These are phyloP conservation scores for Athene cunicularia DNA, from an alignment of 2,113 vertebrate genomes.

Conservation along the genomic window DNA sequence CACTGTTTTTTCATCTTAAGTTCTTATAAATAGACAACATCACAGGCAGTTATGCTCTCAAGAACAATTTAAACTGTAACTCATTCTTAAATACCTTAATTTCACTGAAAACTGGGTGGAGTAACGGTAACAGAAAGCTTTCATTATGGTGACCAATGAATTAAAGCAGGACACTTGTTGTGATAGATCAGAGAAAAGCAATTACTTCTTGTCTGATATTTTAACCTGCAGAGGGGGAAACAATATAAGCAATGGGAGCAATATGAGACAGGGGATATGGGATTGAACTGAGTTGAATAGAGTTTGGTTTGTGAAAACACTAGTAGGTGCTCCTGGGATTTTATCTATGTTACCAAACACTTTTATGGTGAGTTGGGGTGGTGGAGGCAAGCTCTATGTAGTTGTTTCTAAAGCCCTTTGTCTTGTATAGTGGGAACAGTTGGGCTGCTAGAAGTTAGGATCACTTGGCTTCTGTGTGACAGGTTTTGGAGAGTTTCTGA, in stretches of 20 bases:
- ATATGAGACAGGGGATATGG: background rate
- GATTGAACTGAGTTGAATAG: no score
- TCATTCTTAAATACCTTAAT: background rate
- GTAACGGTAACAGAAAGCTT: background rate
- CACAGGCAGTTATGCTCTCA: background rate
- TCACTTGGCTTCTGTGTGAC: background rate
- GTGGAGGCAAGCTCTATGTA: rapidly evolving
- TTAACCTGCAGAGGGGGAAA: background rate
- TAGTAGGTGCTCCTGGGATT: rapidly evolving
- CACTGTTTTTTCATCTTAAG: background rate
- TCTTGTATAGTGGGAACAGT: rapidly evolving
- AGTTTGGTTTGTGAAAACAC: rapidly evolving
- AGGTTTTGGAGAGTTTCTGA: background rate
- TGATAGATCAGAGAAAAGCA: background rate
- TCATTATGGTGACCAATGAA: background rate
- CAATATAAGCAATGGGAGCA: background rate
- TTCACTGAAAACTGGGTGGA: background rate
- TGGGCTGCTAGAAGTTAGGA: background rate
- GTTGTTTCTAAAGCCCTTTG: background rate
- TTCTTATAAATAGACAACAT: background rate
- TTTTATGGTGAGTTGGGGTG: background rate
- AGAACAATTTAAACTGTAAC: background rate
- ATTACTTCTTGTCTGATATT: background rate
- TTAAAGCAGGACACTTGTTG: background rate
- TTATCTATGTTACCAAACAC: rapidly evolving